These are phyloP conservation scores for Abscondita cerata DNA, from an alignment of 2,888 invertebrate genomes.

Conservation along the genomic window DNA sequence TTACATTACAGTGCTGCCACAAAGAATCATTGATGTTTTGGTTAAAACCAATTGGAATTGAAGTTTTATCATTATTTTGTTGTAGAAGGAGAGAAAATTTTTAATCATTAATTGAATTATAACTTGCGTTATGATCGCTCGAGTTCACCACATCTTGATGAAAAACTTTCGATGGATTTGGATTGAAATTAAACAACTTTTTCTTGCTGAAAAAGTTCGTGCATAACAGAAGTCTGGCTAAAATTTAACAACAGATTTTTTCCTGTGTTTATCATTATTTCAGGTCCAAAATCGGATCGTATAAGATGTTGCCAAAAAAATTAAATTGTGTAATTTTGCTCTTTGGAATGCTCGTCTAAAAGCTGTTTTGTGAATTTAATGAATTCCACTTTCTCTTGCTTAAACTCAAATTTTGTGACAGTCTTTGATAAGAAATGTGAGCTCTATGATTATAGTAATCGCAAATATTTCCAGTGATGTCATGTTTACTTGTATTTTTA, in stretches of 20 bases:
- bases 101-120: constrained; percentile 23
- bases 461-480: not conserved
- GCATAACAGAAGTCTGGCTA: too few relatives aligned
- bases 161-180: not conserved
- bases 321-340: too few relatives aligned
- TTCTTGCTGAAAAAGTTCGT: not conserved
- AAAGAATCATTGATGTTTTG: too few relatives aligned
- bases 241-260: not conserved
- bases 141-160: too few relatives aligned
- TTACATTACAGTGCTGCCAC: too few relatives aligned
- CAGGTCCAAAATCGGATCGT: not conserved
- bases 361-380: too few relatives aligned
- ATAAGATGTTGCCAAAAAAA: not conserved
- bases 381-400: not conserved
- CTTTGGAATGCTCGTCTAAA: too few relatives aligned
- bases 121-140: constrained; percentile 6
- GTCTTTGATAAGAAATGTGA: not conserved
- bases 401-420: not conserved
- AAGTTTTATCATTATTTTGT: constrained; percentile 26
- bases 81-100: constrained; percentile 32
- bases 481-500: not conserved
- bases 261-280: not conserved
- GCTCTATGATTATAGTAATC: not conserved
- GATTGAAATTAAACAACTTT: not conserved
- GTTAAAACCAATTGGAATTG: constrained; percentile 26